Evolutionary conservation across 1,140 invertebrate genomes (phyloP), one percentile per base, ranked within the genome.

Genomic region (Apolygus lucorum): DNA sequence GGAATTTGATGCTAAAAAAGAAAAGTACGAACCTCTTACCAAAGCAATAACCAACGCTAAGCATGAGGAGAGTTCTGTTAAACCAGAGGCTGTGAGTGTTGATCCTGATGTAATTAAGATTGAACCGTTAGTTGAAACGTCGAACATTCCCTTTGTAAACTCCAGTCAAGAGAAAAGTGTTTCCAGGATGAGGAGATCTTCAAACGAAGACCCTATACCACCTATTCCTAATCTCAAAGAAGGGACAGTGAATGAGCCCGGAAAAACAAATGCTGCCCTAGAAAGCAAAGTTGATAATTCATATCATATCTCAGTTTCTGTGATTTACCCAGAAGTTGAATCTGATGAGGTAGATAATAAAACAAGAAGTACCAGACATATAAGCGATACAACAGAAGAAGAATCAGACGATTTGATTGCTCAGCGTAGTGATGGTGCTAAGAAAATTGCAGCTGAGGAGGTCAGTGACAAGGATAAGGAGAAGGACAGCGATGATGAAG

Each of bases 11-110:
- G 68, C 27, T 21, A 28, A 14, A 21, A 11, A 28, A 29, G 28
- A 28, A 17, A 67, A 67, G 34, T 67, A 67, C 21, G 1, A 17
- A 42, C 21, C 64, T 34, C n/a, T 67, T n/a, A 34, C 64, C 22
- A 28, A 26, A n/a, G 64, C 64, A 1, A 42, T 67, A 22, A 34
- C 27, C 14, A 42, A 25, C 27, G 28, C 64, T 17, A 42, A 42
- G 17, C 34, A 42, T 4, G 34, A 42, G 4, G 34, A 8, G 34
- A 42, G 4, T 42, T 42, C 34, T 17, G 17, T 42, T 17, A 17
- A 42, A 17, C 34, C 34, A 42, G 34, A 8, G 34, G n/a, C n/a
- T n/a, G n/a, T n/a, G n/a, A n/a, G n/a, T n/a, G n/a, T n/a, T n/a
- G n/a, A n/a, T n/a, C n/a, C n/a, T n/a, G n/a, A n/a, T n/a, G n/a